Percentiles rank a stretch among this genome's conserved stretches.
Conservation (phyloP, 1,140 invertebrate genomes). For the Lepidurus apus region DNA sequence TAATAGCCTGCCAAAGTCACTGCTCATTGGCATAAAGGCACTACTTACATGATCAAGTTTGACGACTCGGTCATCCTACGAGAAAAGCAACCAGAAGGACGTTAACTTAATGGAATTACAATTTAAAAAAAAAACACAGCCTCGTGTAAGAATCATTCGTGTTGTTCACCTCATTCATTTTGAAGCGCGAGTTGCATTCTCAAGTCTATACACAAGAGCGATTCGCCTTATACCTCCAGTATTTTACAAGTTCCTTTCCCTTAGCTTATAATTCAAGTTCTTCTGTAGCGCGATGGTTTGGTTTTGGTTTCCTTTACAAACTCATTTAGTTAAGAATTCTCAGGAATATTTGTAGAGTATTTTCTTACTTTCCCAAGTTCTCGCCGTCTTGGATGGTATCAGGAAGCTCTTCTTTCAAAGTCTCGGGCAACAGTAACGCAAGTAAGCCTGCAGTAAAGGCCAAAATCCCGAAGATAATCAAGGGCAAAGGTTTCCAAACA, state of each 20-base stretch:
- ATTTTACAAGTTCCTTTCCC: neutral
- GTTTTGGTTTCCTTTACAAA: neutral
- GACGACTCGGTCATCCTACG: slow-evolving; percentile 87
- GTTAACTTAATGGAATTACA: slow-evolving; percentile 48
- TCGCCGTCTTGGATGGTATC: slow-evolving; percentile 41
- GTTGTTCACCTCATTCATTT: too few relatives aligned
- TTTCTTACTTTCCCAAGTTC: slow-evolving; percentile 34
- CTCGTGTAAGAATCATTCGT: too few relatives aligned
- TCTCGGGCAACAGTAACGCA: slow-evolving; percentile 40
- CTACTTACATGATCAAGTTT: slow-evolving; percentile 95
- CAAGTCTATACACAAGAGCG: too few relatives aligned
- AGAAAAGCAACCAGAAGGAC: slow-evolving; percentile 87
- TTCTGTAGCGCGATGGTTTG: neutral
- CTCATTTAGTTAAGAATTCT: neutral
- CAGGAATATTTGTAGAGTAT: neutral
- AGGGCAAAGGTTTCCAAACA: slow-evolving; percentile 50
- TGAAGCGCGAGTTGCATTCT: too few relatives aligned
- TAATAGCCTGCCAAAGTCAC: slow-evolving; percentile 88
- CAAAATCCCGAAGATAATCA: slow-evolving; percentile 36
- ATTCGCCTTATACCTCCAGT: neutral
- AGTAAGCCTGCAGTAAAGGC: slow-evolving; percentile 37
- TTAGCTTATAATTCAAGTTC: neutral
- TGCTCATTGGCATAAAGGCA: slow-evolving; percentile 98
- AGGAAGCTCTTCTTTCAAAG: slow-evolving; percentile 38
- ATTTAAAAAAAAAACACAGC: too few relatives aligned